Evolutionary conservation across 2,888 invertebrate species (phyloP).

Genomic region (Pachydiplax longipennis): DNA sequence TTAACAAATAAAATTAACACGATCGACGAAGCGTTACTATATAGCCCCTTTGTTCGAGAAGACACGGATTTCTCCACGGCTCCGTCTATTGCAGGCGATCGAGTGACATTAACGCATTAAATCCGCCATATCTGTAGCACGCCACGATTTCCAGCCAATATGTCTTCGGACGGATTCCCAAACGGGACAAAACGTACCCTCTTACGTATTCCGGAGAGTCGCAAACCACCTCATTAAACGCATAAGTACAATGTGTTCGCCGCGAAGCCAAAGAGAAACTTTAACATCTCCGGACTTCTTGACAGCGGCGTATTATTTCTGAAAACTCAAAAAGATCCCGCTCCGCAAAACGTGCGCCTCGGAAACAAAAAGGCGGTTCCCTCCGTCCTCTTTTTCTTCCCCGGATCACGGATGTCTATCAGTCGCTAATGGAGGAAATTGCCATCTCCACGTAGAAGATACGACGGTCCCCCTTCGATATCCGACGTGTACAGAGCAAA

Average conservation of each 20-base stretch:
- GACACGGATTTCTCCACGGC: too few species aligned
- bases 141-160: too few species aligned
- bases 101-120: too few species aligned
- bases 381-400: neutral
- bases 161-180: too few species aligned
- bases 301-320: neutral
- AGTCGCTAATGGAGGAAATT: slow-evolving; percentile 40
- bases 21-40: too few species aligned
- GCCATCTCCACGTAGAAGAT: slow-evolving; percentile 28
- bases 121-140: too few species aligned
- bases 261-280: neutral
- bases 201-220: neutral
- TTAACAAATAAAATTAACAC: too few species aligned
- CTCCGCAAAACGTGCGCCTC: neutral
- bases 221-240: neutral
- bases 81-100: too few species aligned
- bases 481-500: slow-evolving; percentile 10
- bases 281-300: neutral
- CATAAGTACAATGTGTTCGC: neutral
- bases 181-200: too few species aligned
- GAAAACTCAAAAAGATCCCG: neutral
- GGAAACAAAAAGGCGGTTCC: slow-evolving; percentile 11
- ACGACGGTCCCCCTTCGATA: slow-evolving; percentile 2
- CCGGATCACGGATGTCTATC: slow-evolving; percentile 23
- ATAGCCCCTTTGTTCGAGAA: too few species aligned